Conservation (phyloP, 2,113 vertebrate species). For the Notarius lentiginosus region DNA sequence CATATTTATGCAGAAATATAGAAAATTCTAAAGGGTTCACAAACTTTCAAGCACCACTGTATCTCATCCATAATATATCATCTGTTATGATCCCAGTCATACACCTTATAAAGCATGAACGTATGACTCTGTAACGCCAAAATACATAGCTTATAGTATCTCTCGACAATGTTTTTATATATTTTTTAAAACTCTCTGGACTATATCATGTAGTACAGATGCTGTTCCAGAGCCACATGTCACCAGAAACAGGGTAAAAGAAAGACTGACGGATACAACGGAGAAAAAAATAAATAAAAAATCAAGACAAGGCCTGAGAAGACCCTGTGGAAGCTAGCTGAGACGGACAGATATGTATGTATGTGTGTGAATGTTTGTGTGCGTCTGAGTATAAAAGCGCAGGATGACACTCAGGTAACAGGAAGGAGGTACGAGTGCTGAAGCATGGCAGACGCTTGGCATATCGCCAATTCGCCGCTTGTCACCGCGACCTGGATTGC, state of each 20-base stretch:
- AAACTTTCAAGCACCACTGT: no score
- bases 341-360: neutral
- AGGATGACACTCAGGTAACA: neutral
- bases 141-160: neutral
- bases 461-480: conserved; percentile 67
- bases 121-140: neutral
- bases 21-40: no score
- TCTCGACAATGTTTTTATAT: neutral
- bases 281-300: neutral
- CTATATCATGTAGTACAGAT: neutral
- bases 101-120: neutral
- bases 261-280: neutral
- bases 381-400: neutral
- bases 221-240: neutral
- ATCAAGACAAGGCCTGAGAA: neutral
- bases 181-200: neutral
- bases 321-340: neutral
- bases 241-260: neutral
- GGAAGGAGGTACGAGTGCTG: neutral
- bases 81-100: neutral
- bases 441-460: conserved; percentile 54
- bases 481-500: conserved; percentile 67
- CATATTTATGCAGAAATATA: no score
- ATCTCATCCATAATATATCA: no score
- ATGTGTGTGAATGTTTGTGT: neutral